Evolutionary conservation across 1,140 invertebrate genomes (phyloP), one percentile per base, ranked within the genome.

Genomic region (Aporrectodea caliginosa): DNA sequence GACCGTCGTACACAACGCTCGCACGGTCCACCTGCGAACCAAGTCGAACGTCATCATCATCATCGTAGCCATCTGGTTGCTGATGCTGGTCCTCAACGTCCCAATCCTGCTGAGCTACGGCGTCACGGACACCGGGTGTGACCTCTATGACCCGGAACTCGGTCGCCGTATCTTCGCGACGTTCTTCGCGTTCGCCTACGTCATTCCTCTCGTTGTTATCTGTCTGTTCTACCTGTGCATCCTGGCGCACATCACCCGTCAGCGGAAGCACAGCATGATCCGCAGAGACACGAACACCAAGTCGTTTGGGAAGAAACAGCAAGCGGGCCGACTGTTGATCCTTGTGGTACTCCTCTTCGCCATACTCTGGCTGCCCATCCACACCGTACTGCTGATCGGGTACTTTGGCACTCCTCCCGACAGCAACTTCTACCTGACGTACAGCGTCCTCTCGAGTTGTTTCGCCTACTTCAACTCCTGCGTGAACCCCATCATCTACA

Each of bases 281-380:
- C n/a, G n/a, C n/a, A n/a, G n/a, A n/a, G n/a, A n/a, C n/a, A n/a
- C n/a, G n/a, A 72, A 27, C 6, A 27, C 70, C 6, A 29, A 27
- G n/a, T 72, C 70, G 32, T 2, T 14, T 2, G 14, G 27, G 2
- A 27, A 32, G 68, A 94, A 96, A 84, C 90, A 93, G 27, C 95
- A 95, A 86, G 94, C 96, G 0, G 97, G 95, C 0, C 94, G 94
- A 81, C 85, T 98, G 79, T 95, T 98, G 0, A 89, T 98, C 1
- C 96, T 95, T 0, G 95, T 98, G 2, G 95, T 97, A 78, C 93
- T 94, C 0, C 95, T 97, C 0, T 98, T 98, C 87, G 92, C 98
- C 0, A 88, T 96, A 27, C 98, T 96, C 87, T 98, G 95, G 95
- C 88, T 95, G 29, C 95, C 95, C 0, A 32, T 72, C 31, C 70